Evolutionary conservation across 2,113 vertebrate genomes (phyloP).

Genomic region (Tachycineta bicolor): DNA sequence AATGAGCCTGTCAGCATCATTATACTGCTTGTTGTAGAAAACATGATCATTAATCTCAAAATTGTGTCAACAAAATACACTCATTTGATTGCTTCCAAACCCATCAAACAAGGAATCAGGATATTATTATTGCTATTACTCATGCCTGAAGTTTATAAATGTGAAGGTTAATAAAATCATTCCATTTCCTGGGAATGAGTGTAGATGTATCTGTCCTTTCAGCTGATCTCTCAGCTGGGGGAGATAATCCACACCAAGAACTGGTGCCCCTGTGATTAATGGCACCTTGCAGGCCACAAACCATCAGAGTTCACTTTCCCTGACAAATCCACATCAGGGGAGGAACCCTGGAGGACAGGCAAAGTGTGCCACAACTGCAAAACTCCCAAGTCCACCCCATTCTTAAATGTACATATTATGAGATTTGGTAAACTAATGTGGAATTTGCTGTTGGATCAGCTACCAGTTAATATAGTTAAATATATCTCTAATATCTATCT

Average conservation of each 20-base stretch:
- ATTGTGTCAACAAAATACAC: not conserved
- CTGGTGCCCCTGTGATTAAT: conserved; percentile 20
- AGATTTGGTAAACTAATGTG: not conserved
- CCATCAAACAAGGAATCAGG: not conserved
- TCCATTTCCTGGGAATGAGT: not conserved
- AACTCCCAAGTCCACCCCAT: not conserved
- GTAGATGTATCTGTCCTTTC: not conserved
- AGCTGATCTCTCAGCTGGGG: conserved; percentile 30
- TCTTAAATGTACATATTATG: not conserved
- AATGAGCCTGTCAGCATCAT: not conserved
- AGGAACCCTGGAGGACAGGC: not conserved
- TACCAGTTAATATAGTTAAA: not conserved
- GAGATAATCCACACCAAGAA: conserved; percentile 1
- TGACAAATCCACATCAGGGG: not conserved
- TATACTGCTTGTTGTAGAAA: not conserved
- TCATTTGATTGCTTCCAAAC: not conserved
- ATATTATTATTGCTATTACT: not conserved
- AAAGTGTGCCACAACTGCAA: not conserved
- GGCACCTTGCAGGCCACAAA: conserved; percentile 1
- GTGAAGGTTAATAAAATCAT: conserved; percentile 47
- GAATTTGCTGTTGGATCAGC: not conserved
- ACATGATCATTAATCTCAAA: conserved; percentile 5
- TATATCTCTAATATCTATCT: not conserved
- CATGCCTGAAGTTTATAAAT: conserved; percentile 2
- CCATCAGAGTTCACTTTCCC: not conserved